Evolutionary conservation across 2,888 invertebrate species (phyloP).

Genomic region (Aethes cnicana): DNA sequence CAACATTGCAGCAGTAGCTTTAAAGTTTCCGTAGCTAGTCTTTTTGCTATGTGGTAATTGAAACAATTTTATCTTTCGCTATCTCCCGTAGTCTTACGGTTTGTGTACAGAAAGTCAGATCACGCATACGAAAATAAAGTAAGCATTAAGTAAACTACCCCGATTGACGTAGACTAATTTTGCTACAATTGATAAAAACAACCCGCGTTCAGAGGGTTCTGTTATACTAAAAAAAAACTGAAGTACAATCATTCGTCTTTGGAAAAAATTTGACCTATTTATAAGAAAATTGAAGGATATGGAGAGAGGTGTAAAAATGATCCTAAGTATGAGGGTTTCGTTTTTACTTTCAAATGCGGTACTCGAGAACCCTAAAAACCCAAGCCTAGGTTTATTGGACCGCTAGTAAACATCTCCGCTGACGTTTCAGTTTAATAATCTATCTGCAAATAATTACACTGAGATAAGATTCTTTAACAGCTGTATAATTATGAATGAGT

Average conservation of each 20-base stretch:
- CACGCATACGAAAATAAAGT: neutral
- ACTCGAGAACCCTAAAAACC: neutral
- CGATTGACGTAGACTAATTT: neutral
- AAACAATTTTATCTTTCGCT: neutral
- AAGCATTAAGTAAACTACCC: neutral
- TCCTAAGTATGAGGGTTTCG: no score
- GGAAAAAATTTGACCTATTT: no score
- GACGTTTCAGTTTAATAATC: constrained; percentile 17
- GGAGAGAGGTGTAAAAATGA: no score
- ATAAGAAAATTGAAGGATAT: no score
- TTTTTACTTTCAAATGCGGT: no score
- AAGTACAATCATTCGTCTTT: no score
- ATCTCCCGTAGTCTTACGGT: neutral
- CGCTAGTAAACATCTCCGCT: constrained; percentile 14
- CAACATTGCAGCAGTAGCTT: no score
- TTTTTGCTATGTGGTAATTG: neutral
- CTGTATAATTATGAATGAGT: constrained; percentile 18
- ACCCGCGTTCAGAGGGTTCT: no score
- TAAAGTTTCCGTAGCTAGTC: no score
- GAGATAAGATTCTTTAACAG: constrained; percentile 12
- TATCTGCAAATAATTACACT: constrained; percentile 15
- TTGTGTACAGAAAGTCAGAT: neutral
- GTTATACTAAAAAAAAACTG: no score
- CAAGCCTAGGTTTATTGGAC: constrained; percentile 1
- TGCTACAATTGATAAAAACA: constrained; percentile 6